Evolutionary conservation across 2,888 invertebrate genomes (phyloP), one percentile per base, ranked within the genome.

Genomic region (Myathropa florea): DNA sequence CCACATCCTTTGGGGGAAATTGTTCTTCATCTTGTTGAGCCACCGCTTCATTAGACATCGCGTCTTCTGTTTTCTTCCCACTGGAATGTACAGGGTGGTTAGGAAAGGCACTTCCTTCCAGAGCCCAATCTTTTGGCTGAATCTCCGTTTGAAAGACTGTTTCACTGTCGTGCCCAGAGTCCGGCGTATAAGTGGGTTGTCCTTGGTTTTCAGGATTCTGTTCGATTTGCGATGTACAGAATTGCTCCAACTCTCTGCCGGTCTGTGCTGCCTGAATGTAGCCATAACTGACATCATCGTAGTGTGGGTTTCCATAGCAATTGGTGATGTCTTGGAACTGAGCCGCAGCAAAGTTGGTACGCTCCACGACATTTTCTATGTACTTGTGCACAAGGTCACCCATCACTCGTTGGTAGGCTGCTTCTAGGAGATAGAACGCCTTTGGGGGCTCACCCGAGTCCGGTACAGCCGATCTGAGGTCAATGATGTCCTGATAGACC

Each of bases 401-500:
- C 9, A 68, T 30, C 0, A 36, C 57, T 4, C n/a, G n/a, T 30
- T 81, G 39, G n/a, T 57, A 55, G 23, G 18, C 75, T 0, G 24
- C 59, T 2, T 64, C 68, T n/a, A 70, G 28, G 0, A 64, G n/a
- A 21, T 9, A 6, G 3, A 59, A 26, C 0, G 70, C 36, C 9
- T 76, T 76, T 0, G 46, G 57, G 2, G 28, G 18, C 10, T 36
- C 21, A 2, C 14, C 26, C 0, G 33, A 21, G 10, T 12, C 14
- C 9, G 61, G 21, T 4, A 60, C 18, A 6, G 4, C 23, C 0
- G 95, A 93, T 70, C 95, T 95, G 36, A 96, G 93, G 63, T 95
- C 95, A 23, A 98, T 93, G 18, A 98, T 94, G 84, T 95, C 95
- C 89, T 97, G 96, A 30, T 98, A 95, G 0, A 98, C 98, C 91